Percentiles rank a stretch among this genome's conserved stretches.
Conservation (phyloP, 2,888 invertebrate genomes). For the Pyrochroa serraticornis region DNA sequence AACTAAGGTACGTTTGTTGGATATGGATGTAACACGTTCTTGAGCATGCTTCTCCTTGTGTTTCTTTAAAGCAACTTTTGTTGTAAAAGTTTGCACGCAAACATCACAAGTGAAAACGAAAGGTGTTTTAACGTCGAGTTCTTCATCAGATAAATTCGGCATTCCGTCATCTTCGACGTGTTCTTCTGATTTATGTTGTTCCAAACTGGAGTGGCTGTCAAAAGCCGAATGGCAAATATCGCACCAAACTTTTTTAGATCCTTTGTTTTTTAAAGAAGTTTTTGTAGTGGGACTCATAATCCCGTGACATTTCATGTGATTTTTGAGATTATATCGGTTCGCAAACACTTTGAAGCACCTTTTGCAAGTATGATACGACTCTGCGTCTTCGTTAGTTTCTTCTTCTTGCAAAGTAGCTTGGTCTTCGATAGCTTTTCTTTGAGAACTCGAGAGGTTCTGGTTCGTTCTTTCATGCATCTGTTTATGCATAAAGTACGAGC, state of each 20-base stretch:
- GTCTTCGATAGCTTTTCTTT: conserved; percentile 7
- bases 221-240: conserved; percentile 70
- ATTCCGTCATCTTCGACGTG: conserved; percentile 34
- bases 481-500: conserved; percentile 49
- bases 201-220: conserved; percentile 61
- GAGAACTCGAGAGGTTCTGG: conserved; percentile 19
- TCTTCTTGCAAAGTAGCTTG: conserved; percentile 2
- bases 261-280: conserved; percentile 38
- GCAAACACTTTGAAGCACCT: conserved; percentile 60
- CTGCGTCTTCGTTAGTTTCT: conserved; percentile 36
- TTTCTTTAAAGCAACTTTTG: conserved; percentile 53
- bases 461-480: conserved; percentile 49
- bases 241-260: conserved; percentile 60
- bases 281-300: conserved; percentile 49
- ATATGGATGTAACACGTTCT: conserved; percentile 22
- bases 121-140: conserved; percentile 35
- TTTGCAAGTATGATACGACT: conserved; percentile 57
- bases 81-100: conserved; percentile 57
- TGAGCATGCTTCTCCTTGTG: conserved; percentile 53
- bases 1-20: conserved; percentile 26
- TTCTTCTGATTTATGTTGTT: conserved; percentile 64
- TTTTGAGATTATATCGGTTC: conserved; percentile 55
- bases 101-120: conserved; percentile 53
- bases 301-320: conserved; percentile 60
- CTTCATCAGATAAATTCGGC: conserved; percentile 33